These are phyloP conservation scores for Pangasius mekongensis DNA, from an alignment of 2,797 vertebrate genomes.

Conservation along the genomic window DNA sequence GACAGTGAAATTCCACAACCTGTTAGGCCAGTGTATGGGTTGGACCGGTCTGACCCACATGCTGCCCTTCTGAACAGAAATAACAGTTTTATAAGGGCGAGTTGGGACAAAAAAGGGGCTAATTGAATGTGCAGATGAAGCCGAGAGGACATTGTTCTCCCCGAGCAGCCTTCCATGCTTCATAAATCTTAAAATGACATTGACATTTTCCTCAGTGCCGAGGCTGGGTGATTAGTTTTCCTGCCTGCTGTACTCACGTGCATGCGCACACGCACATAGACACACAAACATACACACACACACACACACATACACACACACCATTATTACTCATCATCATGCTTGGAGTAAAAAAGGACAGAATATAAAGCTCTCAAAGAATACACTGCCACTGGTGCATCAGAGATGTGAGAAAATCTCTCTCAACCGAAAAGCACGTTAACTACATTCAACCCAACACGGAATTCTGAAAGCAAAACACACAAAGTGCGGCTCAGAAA, in stretches of 20 bases:
- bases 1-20: conserved; percentile 9
- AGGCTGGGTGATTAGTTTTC: conserved; percentile 50
- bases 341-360: conserved; percentile 9
- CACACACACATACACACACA: conserved; percentile 9
- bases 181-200: conserved; percentile 53
- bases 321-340: conserved; percentile 43
- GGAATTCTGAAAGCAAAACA: neutral
- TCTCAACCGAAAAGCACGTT: conserved; percentile 3
- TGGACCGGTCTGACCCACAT: neutral
- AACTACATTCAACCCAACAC: conserved; percentile 3
- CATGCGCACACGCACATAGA: neutral
- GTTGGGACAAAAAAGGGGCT: conserved; percentile 34
- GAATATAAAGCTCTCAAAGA: conserved; percentile 15
- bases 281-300: conserved; percentile 12
- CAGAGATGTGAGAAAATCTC: neutral
- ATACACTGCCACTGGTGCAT: neutral
- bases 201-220: conserved; percentile 52
- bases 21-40: conserved; percentile 23
- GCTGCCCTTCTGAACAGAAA: conserved; percentile 19
- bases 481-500: neutral
- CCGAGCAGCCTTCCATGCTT: conserved; percentile 42
- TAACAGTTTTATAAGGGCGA: conserved; percentile 42
- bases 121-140: conserved; percentile 54
- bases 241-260: conserved; percentile 31
- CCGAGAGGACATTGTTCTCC: conserved; percentile 39